Evolutionary conservation across 1,140 invertebrate species (phyloP), one percentile per base, ranked within the genome.

Genomic region (Drosophila rufa): DNA sequence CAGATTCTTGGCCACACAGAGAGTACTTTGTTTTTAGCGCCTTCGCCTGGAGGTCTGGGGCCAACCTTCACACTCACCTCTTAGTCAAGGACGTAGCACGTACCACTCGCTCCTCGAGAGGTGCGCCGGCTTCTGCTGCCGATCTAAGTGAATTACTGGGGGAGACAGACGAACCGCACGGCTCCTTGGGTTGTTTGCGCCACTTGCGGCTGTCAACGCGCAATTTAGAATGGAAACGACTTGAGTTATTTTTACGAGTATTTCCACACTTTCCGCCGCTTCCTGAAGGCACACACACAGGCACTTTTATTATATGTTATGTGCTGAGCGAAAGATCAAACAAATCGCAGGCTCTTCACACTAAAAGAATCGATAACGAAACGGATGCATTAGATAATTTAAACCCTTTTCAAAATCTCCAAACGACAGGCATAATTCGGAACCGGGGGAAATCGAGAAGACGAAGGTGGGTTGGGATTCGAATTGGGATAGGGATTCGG

Each of bases 341-440:
- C 80, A 84, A 68, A 74, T 83, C 51, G 48, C 45, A 57, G 57
- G 51, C 46, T 50, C 51, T 74, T 78, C 36, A 73, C 76, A 83
- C 84, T 83, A 80, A 65, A 89, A 75, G 70, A 82, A 86, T 69
- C 70, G 66, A 78, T 90, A 87, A 89, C 82, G 79, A 83, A 87
- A 87, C 83, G 84, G 80, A 89, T 87, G 73, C 77, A 83, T 87
- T 83, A 83, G 81, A 86, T 71, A 68, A 69, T 71, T 75, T 51
- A 70, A 84, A 84, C 82, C 82, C 78, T 81, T 84, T 75, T 81
- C 45, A 50, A 71, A 73, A 50, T 73, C 19, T 59, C 50, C 42
- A 67, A 33, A 38, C 55, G 67, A 80, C 80, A 82, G 64, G 58
- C 81, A 84, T 65, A 80, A 76, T n/a, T 56, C 36, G 53, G 51